These are phyloP conservation scores for Stomatorhinus walkeri DNA, from an alignment of 2,797 vertebrate genomes.

Conservation along the genomic window DNA sequence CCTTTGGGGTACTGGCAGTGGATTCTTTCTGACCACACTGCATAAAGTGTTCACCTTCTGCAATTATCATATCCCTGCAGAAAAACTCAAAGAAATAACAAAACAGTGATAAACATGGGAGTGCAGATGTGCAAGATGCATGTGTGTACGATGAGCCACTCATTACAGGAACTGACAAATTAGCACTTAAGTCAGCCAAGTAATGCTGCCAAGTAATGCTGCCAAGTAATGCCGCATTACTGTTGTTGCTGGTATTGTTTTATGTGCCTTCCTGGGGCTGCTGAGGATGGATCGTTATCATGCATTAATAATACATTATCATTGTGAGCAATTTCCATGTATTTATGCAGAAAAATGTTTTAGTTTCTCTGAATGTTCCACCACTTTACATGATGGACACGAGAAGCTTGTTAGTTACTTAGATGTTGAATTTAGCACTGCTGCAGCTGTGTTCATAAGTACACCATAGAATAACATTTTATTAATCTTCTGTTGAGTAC, in stretches of 20 bases:
- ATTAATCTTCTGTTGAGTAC: neutral
- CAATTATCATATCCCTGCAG: neutral
- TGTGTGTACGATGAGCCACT: neutral
- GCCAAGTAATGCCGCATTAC: neutral
- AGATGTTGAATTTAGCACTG: neutral
- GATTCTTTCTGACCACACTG: neutral
- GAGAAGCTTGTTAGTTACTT: neutral
- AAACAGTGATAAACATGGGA: neutral
- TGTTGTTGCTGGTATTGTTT: neutral
- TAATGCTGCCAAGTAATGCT: neutral
- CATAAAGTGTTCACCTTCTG: neutral
- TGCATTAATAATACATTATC: constrained; percentile 25
- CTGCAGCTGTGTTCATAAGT: neutral
- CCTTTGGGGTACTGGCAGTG: neutral
- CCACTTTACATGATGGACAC: neutral
- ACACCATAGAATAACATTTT: neutral
- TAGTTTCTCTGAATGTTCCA: constrained; percentile 3
- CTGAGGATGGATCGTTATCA: constrained; percentile 23
- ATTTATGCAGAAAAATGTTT: constrained; percentile 17
- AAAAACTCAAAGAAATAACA: neutral
- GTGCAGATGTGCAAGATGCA: neutral
- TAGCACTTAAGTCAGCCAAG: neutral
- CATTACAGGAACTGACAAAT: neutral
- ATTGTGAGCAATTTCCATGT: constrained; percentile 1
- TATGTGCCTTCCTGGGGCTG: neutral